A percentile compares a stretch with the other conserved stretches of the same genome.
These are phyloP conservation scores for Venustaconcha ellipsiformis DNA, from an alignment of 1,140 invertebrate species.

Conservation along the genomic window DNA sequence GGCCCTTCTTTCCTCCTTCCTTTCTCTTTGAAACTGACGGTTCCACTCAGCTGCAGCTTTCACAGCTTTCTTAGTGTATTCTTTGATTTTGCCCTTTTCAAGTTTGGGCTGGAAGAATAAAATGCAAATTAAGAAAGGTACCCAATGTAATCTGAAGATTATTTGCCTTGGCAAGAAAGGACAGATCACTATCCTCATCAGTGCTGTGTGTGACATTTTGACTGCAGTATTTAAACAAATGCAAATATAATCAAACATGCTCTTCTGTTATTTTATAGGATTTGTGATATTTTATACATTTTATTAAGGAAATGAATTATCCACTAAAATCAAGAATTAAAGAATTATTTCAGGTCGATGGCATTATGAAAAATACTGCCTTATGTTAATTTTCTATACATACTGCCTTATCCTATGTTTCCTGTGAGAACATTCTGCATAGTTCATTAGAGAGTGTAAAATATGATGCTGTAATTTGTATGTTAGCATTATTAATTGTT, in stretches of 20 bases:
- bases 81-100: constrained; percentile 70
- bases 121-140: not conserved
- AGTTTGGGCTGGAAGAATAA: constrained; percentile 57
- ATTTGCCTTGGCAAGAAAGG: not conserved
- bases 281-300: not conserved
- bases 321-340: too few relatives aligned
- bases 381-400: too few relatives aligned
- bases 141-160: not conserved
- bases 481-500: too few relatives aligned
- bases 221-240: not conserved
- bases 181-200: constrained; percentile 8
- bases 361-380: too few relatives aligned
- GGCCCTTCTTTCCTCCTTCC: constrained; percentile 75
- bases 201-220: not conserved
- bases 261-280: not conserved
- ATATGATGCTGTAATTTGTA: too few relatives aligned
- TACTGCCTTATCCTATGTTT: too few relatives aligned
- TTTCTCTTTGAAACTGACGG: constrained; percentile 82
- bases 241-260: too few relatives aligned
- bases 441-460: too few relatives aligned
- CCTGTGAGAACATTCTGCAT: too few relatives aligned
- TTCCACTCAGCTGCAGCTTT: constrained; percentile 92
- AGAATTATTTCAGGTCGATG: too few relatives aligned
- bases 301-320: not conserved
- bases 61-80: constrained; percentile 87